Evolutionary conservation across 2,888 invertebrate species (phyloP).

Genomic region (Eudasyphora cyanicolor): DNA sequence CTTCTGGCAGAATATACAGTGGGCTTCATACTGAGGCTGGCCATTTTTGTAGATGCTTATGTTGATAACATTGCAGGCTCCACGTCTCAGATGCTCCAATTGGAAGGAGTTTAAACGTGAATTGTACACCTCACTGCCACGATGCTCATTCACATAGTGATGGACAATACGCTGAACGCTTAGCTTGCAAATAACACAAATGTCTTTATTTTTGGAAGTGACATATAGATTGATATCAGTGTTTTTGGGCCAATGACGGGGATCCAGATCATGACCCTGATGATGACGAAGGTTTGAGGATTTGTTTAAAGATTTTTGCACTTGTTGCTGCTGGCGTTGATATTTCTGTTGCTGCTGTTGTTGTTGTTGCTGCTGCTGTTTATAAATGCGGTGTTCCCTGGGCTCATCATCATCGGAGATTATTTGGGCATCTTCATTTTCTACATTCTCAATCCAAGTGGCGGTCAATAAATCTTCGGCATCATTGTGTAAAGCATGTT

Average conservation of each 20-base stretch:
- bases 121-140: constrained; percentile 70
- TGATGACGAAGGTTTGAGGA: neutral
- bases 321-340: neutral
- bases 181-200: constrained; percentile 69
- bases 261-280: constrained; percentile 9
- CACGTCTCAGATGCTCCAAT: constrained; percentile 63
- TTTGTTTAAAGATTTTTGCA: constrained; percentile 17
- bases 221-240: constrained; percentile 64
- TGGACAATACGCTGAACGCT: constrained; percentile 69
- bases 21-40: constrained; percentile 70
- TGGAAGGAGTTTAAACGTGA: constrained; percentile 67
- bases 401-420: constrained; percentile 68
- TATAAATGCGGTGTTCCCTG: constrained; percentile 67
- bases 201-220: constrained; percentile 52
- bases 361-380: constrained; percentile 53
- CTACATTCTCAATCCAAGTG: constrained; percentile 68
- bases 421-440: constrained; percentile 64
- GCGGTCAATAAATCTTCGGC: constrained; percentile 68
- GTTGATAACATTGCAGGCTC: constrained; percentile 61
- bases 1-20: constrained; percentile 72
- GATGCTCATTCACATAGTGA: constrained; percentile 73
- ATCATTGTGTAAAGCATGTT: constrained; percentile 51
- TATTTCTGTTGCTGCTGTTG: constrained; percentile 11
- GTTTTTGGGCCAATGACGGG: constrained; percentile 66
- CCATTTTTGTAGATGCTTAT: constrained; percentile 68